phyloP scores from a whole-genome alignment of 35 echinoderm and acorn worm genomes.

The Lytechinus variegatus region DNA sequence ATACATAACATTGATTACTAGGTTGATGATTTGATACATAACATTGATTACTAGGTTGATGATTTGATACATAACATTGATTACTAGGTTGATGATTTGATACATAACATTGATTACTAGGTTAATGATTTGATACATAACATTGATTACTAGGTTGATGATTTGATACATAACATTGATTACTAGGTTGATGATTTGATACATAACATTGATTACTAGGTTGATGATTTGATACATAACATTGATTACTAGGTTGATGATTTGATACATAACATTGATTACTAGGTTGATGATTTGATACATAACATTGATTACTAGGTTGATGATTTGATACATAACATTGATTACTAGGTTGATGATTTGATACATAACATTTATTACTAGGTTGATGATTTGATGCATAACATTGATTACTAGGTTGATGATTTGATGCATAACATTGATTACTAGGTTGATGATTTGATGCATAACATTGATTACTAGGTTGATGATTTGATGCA shows the following conservation, averaged over 20 bases:
- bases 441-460: too few species aligned
- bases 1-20: too few species aligned
- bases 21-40: background rate
- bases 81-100: conserved; percentile 67
- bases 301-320: too few species aligned
- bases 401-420: conserved; percentile 31
- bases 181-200: too few species aligned
- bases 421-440: too few species aligned
- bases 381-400: too few species aligned
- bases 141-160: conserved; percentile 56
- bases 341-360: conserved; percentile 60
- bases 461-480: background rate
- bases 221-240: conserved; percentile 78
- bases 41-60: conserved; percentile 53
- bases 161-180: too few species aligned
- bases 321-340: background rate
- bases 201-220: background rate
- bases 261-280: background rate
- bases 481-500: conserved; percentile 77
- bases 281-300: conserved; percentile 71
- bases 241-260: too few species aligned
- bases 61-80: conserved; percentile 20
- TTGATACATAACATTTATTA: too few species aligned
- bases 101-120: too few species aligned
- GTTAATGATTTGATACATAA: background rate